Evolutionary conservation across 2,113 vertebrate species (phyloP).

Genomic region (Tonatia bakeri): DNA sequence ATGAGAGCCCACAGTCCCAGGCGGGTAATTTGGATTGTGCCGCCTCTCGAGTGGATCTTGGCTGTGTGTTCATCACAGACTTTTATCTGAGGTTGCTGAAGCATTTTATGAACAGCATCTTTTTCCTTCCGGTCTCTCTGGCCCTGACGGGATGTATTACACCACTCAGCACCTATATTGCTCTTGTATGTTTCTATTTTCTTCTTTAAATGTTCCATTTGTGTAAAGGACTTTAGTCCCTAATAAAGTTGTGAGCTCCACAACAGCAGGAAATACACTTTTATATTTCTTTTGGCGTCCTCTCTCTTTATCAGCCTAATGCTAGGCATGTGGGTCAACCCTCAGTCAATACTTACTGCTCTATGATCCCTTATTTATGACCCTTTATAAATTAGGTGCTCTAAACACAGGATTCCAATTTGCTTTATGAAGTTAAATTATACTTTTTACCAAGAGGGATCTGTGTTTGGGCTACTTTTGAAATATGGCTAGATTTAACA

Average conservation of each 20-base stretch:
- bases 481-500: neutral
- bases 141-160: neutral
- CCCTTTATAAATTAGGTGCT: neutral
- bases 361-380: neutral
- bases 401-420: neutral
- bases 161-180: neutral
- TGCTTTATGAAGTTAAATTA: conserved; percentile 38
- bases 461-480: conserved; percentile 34
- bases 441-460: conserved; percentile 5
- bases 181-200: conserved; percentile 34
- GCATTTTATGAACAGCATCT: neutral
- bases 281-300: neutral
- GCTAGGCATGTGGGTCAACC: neutral
- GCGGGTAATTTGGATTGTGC: neutral
- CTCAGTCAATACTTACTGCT: neutral
- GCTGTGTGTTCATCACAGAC: neutral
- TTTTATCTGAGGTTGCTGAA: conserved; percentile 13
- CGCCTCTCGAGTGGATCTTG: neutral
- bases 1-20: neutral
- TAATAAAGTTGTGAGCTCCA: neutral
- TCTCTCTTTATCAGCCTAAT: neutral
- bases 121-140: neutral
- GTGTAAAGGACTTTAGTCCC: neutral
- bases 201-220: neutral
- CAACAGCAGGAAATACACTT: neutral